Percentiles rank a stretch among this genome's conserved stretches.
phyloP scores from a whole-genome alignment of 2,888 invertebrate genomes.

The Dasypogon diadema region DNA sequence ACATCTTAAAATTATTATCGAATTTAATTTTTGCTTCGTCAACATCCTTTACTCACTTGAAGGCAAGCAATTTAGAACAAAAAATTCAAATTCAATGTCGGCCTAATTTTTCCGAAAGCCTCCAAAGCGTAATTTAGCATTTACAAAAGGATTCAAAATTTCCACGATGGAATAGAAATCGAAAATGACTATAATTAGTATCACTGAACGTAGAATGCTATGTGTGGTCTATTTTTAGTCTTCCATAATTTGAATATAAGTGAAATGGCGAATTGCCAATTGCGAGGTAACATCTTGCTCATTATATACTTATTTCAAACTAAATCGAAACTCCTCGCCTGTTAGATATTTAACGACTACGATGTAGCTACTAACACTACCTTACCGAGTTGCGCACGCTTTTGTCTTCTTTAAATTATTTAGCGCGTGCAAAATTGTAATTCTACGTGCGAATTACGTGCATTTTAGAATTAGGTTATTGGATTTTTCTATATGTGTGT shows the following conservation, averaged over 20 bases:
- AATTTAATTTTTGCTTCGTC: no score
- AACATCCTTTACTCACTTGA: no score
- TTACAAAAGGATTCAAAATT: conserved; percentile 34
- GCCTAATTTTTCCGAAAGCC: conserved; percentile 17
- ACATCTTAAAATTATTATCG: no score
- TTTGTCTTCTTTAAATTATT: conserved; percentile 21
- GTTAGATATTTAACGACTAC: conserved; percentile 7
- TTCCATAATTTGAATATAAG: conserved; percentile 57
- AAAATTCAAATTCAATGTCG: conserved; percentile 34
- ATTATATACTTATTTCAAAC: conserved; percentile 41
- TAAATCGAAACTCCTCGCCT: conserved; percentile 35
- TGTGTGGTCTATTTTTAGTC: conserved; percentile 57
- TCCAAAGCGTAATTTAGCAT: conserved; percentile 4
- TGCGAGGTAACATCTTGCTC: conserved; percentile 44
- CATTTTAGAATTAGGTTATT: conserved; percentile 21
- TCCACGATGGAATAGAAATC: conserved; percentile 55
- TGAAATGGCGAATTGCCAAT: conserved; percentile 57
- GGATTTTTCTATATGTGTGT: conserved; percentile 1
- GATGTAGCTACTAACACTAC: conserved; percentile 9
- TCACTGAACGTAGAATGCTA: conserved; percentile 49
- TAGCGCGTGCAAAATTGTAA: conserved; percentile 33
- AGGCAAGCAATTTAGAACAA: no score
- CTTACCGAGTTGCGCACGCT: background rate
- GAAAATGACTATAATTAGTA: conserved; percentile 50
- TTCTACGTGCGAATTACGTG: conserved; percentile 28